Evolutionary conservation across 2,113 vertebrate genomes (phyloP).

Genomic region (Triplophysa dalaica): DNA sequence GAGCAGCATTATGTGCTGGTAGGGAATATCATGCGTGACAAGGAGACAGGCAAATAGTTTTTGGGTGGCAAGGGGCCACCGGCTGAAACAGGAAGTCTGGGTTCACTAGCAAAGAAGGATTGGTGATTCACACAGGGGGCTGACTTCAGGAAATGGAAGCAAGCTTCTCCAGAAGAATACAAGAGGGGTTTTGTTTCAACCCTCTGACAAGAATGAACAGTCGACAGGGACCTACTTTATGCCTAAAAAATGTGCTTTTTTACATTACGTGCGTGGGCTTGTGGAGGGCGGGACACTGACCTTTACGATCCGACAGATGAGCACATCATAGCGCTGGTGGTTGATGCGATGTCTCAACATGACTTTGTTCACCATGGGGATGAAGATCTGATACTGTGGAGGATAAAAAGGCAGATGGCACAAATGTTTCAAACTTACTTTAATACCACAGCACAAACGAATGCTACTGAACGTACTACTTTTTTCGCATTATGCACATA

Average conservation of each 20-base stretch:
- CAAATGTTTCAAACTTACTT: not conserved
- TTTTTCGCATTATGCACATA: too few species aligned
- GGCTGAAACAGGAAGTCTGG: constrained; percentile 40
- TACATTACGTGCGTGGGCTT: not conserved
- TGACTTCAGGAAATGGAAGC: constrained; percentile 13
- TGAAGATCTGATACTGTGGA: constrained; percentile 96
- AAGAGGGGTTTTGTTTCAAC: constrained; percentile 42
- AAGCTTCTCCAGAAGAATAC: constrained; percentile 40
- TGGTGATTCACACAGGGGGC: constrained; percentile 35
- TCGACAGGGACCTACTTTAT: constrained; percentile 22
- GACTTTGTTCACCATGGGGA: constrained; percentile 98
- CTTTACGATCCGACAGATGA: constrained; percentile 97
- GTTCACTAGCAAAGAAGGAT: constrained; percentile 33
- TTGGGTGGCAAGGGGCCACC: constrained; percentile 16
- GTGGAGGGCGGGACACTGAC: constrained; percentile 65
- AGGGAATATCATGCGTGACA: constrained; percentile 15
- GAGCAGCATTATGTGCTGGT: not conserved
- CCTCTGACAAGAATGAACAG: not conserved
- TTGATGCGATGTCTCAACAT: constrained; percentile 92
- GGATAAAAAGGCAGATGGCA: not conserved
- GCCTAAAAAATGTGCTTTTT: not conserved
- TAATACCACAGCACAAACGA: not conserved
- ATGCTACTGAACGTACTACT: not conserved
- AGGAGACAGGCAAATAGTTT: constrained; percentile 18
- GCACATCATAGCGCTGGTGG: constrained; percentile 95